Evolutionary conservation across 1,140 invertebrate species (phyloP).

Genomic region (Cherax quadricarinatus): DNA sequence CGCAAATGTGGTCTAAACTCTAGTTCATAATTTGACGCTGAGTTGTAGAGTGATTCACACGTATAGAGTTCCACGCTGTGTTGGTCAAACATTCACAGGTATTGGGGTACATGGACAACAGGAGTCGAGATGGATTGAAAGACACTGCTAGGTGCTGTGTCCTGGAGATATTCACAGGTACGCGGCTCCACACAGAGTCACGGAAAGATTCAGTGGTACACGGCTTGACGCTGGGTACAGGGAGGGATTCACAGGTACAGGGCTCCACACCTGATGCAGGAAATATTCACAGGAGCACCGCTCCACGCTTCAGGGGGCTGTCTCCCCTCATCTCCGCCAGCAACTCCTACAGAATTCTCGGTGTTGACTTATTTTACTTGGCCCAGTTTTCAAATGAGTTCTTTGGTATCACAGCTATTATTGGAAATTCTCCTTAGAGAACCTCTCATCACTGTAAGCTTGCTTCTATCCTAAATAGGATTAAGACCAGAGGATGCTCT

Average conservation of each 20-base stretch:
- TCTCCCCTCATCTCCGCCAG: too few species aligned
- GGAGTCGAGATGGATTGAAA: neutral
- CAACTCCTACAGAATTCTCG: too few species aligned
- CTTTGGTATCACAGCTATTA: too few species aligned
- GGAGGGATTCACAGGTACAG: neutral
- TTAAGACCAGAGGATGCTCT: too few species aligned
- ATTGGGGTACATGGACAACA: neutral
- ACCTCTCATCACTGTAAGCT: too few species aligned
- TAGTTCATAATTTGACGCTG: neutral
- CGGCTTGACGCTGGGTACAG: neutral
- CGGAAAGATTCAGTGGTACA: neutral
- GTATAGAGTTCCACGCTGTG: neutral
- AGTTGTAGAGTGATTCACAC: neutral
- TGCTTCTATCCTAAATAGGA: too few species aligned
- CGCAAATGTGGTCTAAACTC: too few species aligned
- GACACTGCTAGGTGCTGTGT: neutral
- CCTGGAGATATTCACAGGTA: neutral
- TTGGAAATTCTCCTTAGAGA: too few species aligned
- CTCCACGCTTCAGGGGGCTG: neutral
- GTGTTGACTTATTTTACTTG: too few species aligned
- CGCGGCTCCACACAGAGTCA: neutral
- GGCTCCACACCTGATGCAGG: neutral
- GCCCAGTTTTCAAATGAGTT: too few species aligned
- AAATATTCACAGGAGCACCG: neutral
- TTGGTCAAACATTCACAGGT: neutral